Conservation (phyloP, 1,140 invertebrate genomes). For the Bilobella aurantiaca region DNA sequence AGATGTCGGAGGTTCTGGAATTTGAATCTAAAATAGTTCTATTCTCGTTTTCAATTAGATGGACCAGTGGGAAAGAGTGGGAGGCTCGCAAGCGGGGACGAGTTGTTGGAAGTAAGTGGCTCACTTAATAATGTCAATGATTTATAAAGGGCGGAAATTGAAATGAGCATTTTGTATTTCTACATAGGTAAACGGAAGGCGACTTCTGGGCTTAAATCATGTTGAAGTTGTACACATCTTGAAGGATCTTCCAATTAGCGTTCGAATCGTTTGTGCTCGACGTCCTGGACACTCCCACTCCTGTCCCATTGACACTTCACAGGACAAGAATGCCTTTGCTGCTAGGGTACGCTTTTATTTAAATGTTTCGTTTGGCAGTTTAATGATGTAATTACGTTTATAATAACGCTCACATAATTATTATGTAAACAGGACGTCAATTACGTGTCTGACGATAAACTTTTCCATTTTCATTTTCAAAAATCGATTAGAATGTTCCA, state of each 20-base stretch:
- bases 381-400: no score
- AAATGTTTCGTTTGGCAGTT: no score
- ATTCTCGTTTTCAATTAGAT: constrained; percentile 63
- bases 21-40: neutral
- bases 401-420: no score
- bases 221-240: constrained; percentile 89
- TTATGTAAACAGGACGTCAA: no score
- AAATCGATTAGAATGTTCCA: no score
- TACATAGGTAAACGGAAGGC: constrained; percentile 81
- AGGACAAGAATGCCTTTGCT: constrained; percentile 57
- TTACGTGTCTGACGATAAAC: no score
- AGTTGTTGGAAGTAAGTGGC: constrained; percentile 60
- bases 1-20: neutral
- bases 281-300: constrained; percentile 49
- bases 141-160: neutral
- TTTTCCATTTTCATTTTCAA: no score
- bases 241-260: constrained; percentile 85
- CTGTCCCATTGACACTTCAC: constrained; percentile 54
- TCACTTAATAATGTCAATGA: neutral
- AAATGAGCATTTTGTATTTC: constrained; percentile 12
- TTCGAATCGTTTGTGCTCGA: constrained; percentile 85
- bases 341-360: constrained; percentile 56
- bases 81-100: constrained; percentile 70
- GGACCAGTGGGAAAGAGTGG: constrained; percentile 86
- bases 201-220: constrained; percentile 90